phyloP scores from a whole-genome alignment of 2,888 invertebrate species.

The Entomobrya proxima region DNA sequence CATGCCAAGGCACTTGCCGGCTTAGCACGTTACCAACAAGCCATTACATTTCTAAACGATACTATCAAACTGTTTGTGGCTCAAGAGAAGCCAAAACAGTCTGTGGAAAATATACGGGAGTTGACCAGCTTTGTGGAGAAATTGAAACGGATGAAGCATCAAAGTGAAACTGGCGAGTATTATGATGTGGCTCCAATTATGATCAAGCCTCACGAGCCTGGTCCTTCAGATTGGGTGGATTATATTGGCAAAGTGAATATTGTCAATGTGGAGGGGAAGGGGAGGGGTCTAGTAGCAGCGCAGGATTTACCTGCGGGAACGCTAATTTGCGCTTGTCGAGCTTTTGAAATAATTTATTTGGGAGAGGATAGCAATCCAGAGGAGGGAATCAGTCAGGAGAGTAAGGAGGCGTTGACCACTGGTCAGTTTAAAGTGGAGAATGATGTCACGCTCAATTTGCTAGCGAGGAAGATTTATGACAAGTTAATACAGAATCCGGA shows the following conservation, averaged over 20 bases:
- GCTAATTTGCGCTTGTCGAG: slow-evolving; percentile 57
- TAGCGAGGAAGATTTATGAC: slow-evolving; percentile 64
- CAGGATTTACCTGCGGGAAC: slow-evolving; percentile 55
- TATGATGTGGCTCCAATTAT: slow-evolving; percentile 54
- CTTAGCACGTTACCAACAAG: slow-evolving; percentile 47
- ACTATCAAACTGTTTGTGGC: too few species aligned
- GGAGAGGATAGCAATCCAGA: slow-evolving; percentile 16
- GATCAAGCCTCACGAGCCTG: slow-evolving; percentile 21
- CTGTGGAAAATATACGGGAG: neutral
- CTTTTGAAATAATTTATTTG: slow-evolving; percentile 66
- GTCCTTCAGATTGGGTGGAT: slow-evolving; percentile 61
- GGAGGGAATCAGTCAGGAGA: slow-evolving; percentile 41
- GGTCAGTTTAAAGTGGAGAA: slow-evolving; percentile 38
- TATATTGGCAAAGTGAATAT: slow-evolving; percentile 61
- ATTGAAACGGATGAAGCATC: slow-evolving; percentile 52
- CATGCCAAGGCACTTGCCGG: slow-evolving; percentile 65
- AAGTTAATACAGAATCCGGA: slow-evolving; percentile 38
- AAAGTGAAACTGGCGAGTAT: slow-evolving; percentile 46
- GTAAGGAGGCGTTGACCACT: slow-evolving; percentile 14
- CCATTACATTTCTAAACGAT: slow-evolving; percentile 41
- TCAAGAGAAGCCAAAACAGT: neutral
- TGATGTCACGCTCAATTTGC: slow-evolving; percentile 49
- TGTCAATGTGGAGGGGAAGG: slow-evolving; percentile 56
- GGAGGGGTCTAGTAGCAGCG: slow-evolving; percentile 64
- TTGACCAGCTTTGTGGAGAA: slow-evolving; percentile 45